Base-by-base conservation (phyloP, 2,797 vertebrate species). In the Acanthornis magna region DNA sequence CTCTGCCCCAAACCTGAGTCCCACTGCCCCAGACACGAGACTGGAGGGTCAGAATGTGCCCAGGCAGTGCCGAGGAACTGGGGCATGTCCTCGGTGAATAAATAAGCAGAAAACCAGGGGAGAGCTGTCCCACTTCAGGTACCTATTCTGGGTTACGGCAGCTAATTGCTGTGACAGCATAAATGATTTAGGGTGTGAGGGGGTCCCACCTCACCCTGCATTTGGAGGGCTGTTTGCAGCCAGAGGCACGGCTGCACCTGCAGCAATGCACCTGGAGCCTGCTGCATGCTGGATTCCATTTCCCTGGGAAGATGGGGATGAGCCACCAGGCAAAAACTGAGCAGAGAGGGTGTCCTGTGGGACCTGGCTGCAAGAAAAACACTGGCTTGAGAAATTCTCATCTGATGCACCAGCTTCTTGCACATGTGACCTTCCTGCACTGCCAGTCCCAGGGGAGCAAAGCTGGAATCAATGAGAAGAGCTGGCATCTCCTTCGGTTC, bases 381-480 rank as follows among this genome's bases (percentile, higher is more conserved):
- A 77, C 78, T 50, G 63, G 83, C 77, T 95, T 48, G 40, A 93
- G 91, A 91, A 95, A 94, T 94, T 94, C 94, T 91, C 74, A 82
- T 92, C 88, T 79, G 78, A n/a, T 58, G 79, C 53, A 61, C 70
- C 25, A 6, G 27, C 43, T 92, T 85, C 94, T 90, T 89, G 81
- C 65, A 68, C 57, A 3, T 42, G 40, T 83, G 91, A 95, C 96
- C 96, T 96, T 96, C 93, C 83, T 43, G 32, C 89, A 48, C 82
- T 57, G 74, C 51, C 6, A 40, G 62, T 79, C 96, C 63, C 93
- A 20, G 50, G 91, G 83, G 95, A 96, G 73, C 71, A 73, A 82
- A 85, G 85, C 81, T 79, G 94, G 96, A 93, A 96, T 96, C 96
- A 91, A 29, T 89, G 71, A 63, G 87, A 91, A 95, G 96, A 93